Evolutionary conservation across 2,888 invertebrate genomes (phyloP).

Genomic region (Stenodema calcarata): DNA sequence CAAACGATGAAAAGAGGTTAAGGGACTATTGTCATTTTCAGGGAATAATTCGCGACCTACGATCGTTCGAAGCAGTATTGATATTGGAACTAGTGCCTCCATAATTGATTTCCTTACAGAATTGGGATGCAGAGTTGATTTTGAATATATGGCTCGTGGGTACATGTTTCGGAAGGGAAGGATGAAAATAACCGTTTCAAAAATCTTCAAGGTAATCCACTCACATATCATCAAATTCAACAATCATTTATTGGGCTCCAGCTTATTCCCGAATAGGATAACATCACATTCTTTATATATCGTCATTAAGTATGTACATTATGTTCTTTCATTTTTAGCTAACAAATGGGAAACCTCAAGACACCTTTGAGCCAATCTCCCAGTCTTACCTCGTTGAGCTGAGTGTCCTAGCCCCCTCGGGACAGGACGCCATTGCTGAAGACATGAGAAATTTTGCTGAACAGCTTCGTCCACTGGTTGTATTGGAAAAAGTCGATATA

Average conservation of each 20-base stretch:
- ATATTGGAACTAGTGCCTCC: conserved; percentile 89
- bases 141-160: conserved; percentile 91
- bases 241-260: not conserved
- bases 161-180: conserved; percentile 95
- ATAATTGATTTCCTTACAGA: conserved; percentile 91
- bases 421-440: conserved; percentile 93
- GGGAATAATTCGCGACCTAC: conserved; percentile 79
- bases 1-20: too few relatives aligned
- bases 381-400: conserved; percentile 93
- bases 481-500: conserved; percentile 91
- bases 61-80: conserved; percentile 88
- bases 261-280: too few relatives aligned
- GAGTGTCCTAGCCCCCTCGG: conserved; percentile 86
- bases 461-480: conserved; percentile 88
- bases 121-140: conserved; percentile 88
- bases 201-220: conserved; percentile 77
- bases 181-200: conserved; percentile 96
- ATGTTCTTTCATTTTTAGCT: conserved; percentile 62
- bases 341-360: conserved; percentile 73
- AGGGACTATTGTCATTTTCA: not conserved
- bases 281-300: too few relatives aligned
- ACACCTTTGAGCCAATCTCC: conserved; percentile 82
- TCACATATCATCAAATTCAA: conserved; percentile 5
- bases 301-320: not conserved
- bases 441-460: conserved; percentile 96